Percentiles rank a stretch among this genome's conserved stretches.
Evolutionary conservation across 1,140 invertebrate species (phyloP).

Genomic region (Heterodera carotae): DNA sequence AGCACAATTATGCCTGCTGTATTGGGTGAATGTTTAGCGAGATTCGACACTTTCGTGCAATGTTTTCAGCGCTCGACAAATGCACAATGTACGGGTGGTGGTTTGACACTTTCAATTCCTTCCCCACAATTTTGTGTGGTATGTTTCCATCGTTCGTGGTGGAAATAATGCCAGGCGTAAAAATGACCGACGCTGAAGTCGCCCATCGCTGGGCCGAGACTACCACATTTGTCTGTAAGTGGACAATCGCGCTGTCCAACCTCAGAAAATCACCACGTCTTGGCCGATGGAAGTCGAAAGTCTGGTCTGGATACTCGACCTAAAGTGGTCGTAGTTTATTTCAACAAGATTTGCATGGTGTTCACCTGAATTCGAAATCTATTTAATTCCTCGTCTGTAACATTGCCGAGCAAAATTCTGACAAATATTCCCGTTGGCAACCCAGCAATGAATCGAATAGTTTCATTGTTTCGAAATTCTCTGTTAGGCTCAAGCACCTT

Average conservation of each 20-base stretch:
- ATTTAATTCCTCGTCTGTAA: slow-evolving; percentile 31
- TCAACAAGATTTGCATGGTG: too few species aligned
- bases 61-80: slow-evolving; percentile 31
- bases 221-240: slow-evolving; percentile 39
- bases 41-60: slow-evolving; percentile 14
- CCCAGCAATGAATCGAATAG: slow-evolving; percentile 40
- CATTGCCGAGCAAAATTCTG: slow-evolving; percentile 35
- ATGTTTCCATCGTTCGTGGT: slow-evolving; percentile 21
- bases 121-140: slow-evolving; percentile 3
- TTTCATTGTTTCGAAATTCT: slow-evolving; percentile 37
- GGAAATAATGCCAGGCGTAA: slow-evolving; percentile 28
- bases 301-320: slow-evolving; percentile 41
- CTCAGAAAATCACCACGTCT: slow-evolving; percentile 27
- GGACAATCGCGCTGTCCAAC: slow-evolving; percentile 23
- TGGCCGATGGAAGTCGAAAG: slow-evolving; percentile 36
- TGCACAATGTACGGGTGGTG: slow-evolving; percentile 24
- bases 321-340: slow-evolving; percentile 21
- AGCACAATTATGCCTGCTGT: slow-evolving; percentile 20
- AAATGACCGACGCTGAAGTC: slow-evolving; percentile 26
- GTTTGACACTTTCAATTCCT: slow-evolving; percentile 20
- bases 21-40: slow-evolving; percentile 44
- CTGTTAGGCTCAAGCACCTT: slow-evolving; percentile 41
- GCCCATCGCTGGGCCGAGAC: slow-evolving; percentile 39
- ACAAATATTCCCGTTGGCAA: slow-evolving; percentile 37
- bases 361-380: slow-evolving; percentile 38